Evolutionary conservation across 2,113 vertebrate species (phyloP).

Genomic region (Barbus barbus): DNA sequence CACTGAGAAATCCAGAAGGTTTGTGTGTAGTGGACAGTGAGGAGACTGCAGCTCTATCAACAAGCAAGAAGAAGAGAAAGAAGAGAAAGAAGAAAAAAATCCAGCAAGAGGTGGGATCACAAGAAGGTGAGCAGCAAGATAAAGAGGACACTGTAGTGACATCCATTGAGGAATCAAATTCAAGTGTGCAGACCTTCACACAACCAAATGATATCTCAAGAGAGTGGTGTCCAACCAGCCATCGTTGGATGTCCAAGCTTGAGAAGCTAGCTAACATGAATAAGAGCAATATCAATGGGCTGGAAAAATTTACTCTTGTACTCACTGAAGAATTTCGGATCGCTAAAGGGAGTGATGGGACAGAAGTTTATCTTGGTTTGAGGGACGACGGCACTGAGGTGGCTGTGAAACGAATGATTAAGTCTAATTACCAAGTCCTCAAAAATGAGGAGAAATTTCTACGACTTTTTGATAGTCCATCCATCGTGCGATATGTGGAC

Average conservation of each 20-base stretch:
- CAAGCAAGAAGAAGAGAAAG: slow-evolving; percentile 51
- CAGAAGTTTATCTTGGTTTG: slow-evolving; percentile 26
- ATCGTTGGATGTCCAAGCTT: slow-evolving; percentile 35
- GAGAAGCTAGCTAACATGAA: slow-evolving; percentile 25
- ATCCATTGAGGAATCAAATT: slow-evolving; percentile 27
- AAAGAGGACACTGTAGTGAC: neutral
- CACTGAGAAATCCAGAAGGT: too few relatives aligned
- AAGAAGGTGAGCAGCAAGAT: neutral
- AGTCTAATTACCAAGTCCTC: slow-evolving; percentile 55
- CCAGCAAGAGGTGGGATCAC: neutral
- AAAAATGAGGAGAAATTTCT: slow-evolving; percentile 63
- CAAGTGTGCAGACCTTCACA: neutral
- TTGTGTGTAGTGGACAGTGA: too few relatives aligned
- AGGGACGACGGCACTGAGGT: slow-evolving; percentile 43
- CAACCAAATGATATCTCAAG: neutral
- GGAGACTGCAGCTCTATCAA: too few relatives aligned
- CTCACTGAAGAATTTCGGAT: slow-evolving; percentile 41
- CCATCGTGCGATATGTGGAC: slow-evolving; percentile 67
- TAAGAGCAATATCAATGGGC: neutral
- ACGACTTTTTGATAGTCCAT: slow-evolving; percentile 54
- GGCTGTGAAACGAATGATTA: slow-evolving; percentile 41
- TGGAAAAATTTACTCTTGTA: slow-evolving; percentile 38
- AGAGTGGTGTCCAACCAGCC: slow-evolving; percentile 30
- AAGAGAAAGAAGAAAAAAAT: slow-evolving; percentile 45
- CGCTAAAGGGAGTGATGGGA: slow-evolving; percentile 53